A percentile compares a stretch with the other conserved stretches of the same genome.
Conservation (phyloP, 2,797 vertebrate species). For the Neopelma chrysocephalum region DNA sequence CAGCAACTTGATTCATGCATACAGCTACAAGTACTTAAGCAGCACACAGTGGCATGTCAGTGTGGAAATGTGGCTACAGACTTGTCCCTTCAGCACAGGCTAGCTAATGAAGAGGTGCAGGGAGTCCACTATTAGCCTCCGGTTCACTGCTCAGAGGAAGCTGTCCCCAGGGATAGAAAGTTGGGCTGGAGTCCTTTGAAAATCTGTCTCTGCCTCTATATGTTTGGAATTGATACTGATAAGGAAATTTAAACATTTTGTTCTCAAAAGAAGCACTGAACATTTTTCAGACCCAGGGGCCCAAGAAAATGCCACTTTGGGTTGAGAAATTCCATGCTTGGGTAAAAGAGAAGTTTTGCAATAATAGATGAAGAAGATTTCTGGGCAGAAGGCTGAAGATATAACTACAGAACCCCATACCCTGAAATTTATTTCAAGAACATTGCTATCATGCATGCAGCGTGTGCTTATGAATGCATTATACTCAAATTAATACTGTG, state of each 20-base stretch:
- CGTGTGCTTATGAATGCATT: slow-evolving; percentile 36
- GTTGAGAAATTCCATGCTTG: slow-evolving; percentile 38
- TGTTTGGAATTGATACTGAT: background rate
- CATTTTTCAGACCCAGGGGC: background rate
- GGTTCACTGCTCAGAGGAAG: background rate
- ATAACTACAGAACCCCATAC: background rate
- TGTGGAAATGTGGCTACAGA: background rate
- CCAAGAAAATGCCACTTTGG: background rate
- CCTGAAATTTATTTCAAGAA: slow-evolving; percentile 24
- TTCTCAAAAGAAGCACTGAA: background rate
- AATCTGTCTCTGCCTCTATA: background rate
- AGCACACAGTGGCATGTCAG: background rate
- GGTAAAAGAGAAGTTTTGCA: slow-evolving; percentile 23
- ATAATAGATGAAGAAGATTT: slow-evolving; percentile 21
- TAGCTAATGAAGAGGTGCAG: background rate
- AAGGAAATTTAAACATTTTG: background rate
- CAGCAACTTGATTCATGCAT: background rate
- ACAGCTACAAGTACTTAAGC: background rate
- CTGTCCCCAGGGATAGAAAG: background rate
- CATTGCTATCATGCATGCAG: background rate
- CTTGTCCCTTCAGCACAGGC: background rate
- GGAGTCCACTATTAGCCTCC: background rate
- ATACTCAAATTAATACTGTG: background rate
- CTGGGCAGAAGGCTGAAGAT: slow-evolving; percentile 19
- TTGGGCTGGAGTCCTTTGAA: background rate